phyloP scores from a whole-genome alignment of 2,113 vertebrate species.

The Salvelinus namaycush region DNA sequence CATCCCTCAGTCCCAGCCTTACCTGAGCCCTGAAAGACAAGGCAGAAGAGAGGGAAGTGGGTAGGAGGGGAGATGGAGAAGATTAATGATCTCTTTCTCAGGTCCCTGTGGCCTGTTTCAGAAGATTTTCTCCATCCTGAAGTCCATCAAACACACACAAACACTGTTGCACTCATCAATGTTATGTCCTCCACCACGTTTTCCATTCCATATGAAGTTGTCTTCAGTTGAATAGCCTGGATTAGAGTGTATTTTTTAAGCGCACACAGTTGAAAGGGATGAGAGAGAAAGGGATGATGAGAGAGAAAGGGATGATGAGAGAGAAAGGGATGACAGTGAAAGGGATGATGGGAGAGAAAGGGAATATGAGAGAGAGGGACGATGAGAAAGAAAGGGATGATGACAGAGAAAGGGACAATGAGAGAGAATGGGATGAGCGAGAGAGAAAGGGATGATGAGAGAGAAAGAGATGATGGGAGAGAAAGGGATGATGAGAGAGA shows the following conservation, averaged over 20 bases:
- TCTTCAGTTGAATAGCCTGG: too few relatives aligned
- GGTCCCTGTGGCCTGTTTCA: constrained; percentile 39
- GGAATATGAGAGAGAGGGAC: not conserved
- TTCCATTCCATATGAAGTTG: too few relatives aligned
- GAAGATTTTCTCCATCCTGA: constrained; percentile 18
- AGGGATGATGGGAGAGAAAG: not conserved
- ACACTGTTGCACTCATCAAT: too few relatives aligned
- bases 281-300: not conserved
- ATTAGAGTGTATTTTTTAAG: too few relatives aligned
- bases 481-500: too few relatives aligned
- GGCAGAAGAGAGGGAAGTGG: constrained; percentile 22
- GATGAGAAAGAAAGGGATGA: constrained; percentile 9
- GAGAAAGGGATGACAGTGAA: constrained; percentile 17
- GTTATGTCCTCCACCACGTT: too few relatives aligned
- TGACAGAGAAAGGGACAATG: not conserved
- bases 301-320: not conserved
- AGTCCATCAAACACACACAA: not conserved
- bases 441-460: not conserved
- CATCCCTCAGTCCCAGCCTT: constrained; percentile 7
- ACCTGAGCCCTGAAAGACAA: constrained; percentile 30
- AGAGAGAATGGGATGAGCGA: not conserved
- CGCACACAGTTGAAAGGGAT: too few relatives aligned
- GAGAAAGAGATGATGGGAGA: too few relatives aligned
- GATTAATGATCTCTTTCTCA: constrained; percentile 9
- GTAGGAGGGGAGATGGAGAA: constrained; percentile 15